Conservation (phyloP, 2,113 vertebrate species). For the Trematomus loennbergii region DNA sequence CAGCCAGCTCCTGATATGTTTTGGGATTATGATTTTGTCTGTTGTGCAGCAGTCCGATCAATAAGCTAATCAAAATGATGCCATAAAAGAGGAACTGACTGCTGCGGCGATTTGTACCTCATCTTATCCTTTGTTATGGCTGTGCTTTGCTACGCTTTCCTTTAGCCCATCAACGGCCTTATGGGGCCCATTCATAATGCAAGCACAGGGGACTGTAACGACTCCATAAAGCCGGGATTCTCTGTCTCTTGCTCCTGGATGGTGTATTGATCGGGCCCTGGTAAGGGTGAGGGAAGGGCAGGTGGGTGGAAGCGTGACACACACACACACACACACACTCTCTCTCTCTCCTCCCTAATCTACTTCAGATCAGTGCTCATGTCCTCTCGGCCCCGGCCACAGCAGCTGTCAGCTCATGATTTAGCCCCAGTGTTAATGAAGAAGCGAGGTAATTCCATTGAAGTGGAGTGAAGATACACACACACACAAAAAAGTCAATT, state of each 20-base stretch:
- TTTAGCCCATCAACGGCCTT: conserved; percentile 61
- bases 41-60: conserved; percentile 65
- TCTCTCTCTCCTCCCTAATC: conserved; percentile 50
- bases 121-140: conserved; percentile 65
- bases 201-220: conserved; percentile 68
- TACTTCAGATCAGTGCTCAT: conserved; percentile 71
- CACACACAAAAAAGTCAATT: background rate
- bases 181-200: conserved; percentile 76
- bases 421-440: conserved; percentile 73
- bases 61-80: conserved; percentile 77
- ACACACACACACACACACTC: background rate
- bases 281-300: conserved; percentile 52
- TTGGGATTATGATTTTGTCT: conserved; percentile 66
- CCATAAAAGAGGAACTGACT: conserved; percentile 65
- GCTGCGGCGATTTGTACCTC: conserved; percentile 28
- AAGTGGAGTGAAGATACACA: conserved; percentile 37
- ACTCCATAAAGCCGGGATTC: conserved; percentile 76
- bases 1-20: conserved; percentile 51
- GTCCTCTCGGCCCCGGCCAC: conserved; percentile 61
- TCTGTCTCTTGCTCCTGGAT: conserved; percentile 64
- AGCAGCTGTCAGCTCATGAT: conserved; percentile 69
- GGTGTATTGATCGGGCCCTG: conserved; percentile 73
- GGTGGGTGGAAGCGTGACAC: conserved; percentile 21
- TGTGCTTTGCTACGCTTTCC: conserved; percentile 65
- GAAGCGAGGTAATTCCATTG: conserved; percentile 59